Conservation (phyloP, 2,888 invertebrate species). For the Xanthorhoe designata region DNA sequence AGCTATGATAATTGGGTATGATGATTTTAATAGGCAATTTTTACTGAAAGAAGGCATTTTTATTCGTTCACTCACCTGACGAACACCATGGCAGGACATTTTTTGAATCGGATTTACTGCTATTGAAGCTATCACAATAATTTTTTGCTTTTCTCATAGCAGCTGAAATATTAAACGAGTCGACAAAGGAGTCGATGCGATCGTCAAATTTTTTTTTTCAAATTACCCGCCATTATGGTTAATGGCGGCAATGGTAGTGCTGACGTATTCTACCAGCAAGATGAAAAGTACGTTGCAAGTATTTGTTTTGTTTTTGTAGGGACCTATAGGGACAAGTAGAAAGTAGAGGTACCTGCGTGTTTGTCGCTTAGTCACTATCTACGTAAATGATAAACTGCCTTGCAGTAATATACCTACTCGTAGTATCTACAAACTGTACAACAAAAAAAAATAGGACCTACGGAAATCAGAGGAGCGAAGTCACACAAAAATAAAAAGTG, state of each 20-base stretch:
- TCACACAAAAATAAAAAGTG: too few species aligned
- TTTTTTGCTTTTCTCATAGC: conserved; percentile 41
- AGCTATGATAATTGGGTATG: too few species aligned
- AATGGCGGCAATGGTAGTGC: conserved; percentile 10
- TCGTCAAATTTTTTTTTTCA: neutral
- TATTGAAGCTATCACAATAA: conserved; percentile 57
- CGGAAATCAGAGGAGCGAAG: too few species aligned
- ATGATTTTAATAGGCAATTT: neutral
- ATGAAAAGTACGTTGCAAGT: neutral
- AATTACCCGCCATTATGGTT: conserved; percentile 31
- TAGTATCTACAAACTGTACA: too few species aligned
- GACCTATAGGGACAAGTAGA: too few species aligned
- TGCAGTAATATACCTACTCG: too few species aligned
- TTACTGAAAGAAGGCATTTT: neutral
- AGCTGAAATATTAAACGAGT: neutral
- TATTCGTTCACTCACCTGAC: conserved; percentile 54
- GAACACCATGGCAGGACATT: conserved; percentile 72
- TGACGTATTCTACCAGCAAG: conserved; percentile 20
- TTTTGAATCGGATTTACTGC: conserved; percentile 59
- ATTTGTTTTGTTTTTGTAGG: neutral
- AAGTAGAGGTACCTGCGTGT: too few species aligned
- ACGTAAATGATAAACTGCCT: too few species aligned
- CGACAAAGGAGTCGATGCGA: neutral
- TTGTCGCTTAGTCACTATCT: too few species aligned
- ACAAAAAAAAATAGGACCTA: too few species aligned